Evolutionary conservation across 1,140 invertebrate genomes (phyloP), one percentile per base, ranked within the genome.

Genomic region (Alviniconcha marisindica): DNA sequence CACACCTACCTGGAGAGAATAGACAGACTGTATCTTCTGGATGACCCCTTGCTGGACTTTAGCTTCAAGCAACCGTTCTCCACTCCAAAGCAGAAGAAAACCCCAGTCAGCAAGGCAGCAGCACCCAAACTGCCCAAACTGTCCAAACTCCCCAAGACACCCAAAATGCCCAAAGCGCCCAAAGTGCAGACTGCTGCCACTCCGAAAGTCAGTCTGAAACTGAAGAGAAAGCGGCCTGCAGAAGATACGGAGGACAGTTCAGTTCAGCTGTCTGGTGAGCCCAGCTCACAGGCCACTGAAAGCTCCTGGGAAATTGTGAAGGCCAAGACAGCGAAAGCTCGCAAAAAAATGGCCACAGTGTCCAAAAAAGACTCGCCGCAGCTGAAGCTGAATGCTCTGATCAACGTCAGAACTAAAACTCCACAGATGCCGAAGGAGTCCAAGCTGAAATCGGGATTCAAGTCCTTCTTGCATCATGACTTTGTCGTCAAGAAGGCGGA

Each of bases 311-410:
- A 71, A 33, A 33, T 71, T 18, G 36, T 10, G 36, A 24, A 40
- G 36, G 18, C 69, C 14, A 31, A 31, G 2, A 71, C 38, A 24
- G 18, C 69, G 18, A 71, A 71, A 71, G 69, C 69, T 24, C 69
- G 69, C 36, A 71, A 71, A 36, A 71, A 71, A 36, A 42, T 36
- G 18, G 14, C 69, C 14, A 2, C 36, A 40, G 14, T 15, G 7
- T 40, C 69, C 10, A 71, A 71, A 18, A 71, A 71, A 40, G 69
- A 71, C 14, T 71, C 69, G 2, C 69, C 69, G 4, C 69, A 71
- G 36, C 15, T 71, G 15, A 40, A 40, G 21, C 36, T 71, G 36
- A 18, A 71, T 40, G 33, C 69, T 18, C 44, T 48, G 36, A 40
- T 71, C 24, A 71, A 36, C 24, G 7, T 33, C 14, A 71, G 21